phyloP scores from a whole-genome alignment of 2,113 vertebrate species.

The Tiliqua scincoides region DNA sequence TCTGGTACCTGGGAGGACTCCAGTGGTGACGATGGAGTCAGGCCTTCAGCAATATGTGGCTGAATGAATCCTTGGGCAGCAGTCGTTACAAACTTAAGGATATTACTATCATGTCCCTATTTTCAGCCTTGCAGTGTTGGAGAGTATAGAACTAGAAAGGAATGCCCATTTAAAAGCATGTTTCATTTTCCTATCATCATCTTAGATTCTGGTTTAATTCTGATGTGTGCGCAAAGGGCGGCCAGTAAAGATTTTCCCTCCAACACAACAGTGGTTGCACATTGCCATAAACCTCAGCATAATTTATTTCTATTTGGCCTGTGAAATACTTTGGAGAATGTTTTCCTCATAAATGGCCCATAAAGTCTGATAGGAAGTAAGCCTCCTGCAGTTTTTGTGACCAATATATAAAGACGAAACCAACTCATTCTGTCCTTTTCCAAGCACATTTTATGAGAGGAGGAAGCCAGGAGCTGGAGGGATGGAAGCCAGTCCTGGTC shows the following conservation, averaged over 20 bases:
- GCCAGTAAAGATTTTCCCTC: constrained; percentile 35
- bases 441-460: constrained; percentile 64
- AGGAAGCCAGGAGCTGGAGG: constrained; percentile 51
- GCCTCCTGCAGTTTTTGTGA: constrained; percentile 71
- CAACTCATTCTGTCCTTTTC: constrained; percentile 58
- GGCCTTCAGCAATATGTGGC: too few relatives aligned
- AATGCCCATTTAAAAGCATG: background rate
- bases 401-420: constrained; percentile 61
- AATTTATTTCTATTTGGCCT: constrained; percentile 73
- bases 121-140: background rate
- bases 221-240: constrained; percentile 16
- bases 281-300: constrained; percentile 62
- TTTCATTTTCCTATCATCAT: background rate
- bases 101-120: background rate
- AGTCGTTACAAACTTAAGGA: background rate
- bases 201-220: constrained; percentile 44
- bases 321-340: constrained; percentile 66
- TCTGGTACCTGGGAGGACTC: too few relatives aligned
- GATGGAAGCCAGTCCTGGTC: constrained; percentile 15
- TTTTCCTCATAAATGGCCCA: constrained; percentile 67
- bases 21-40: background rate
- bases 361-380: constrained; percentile 72
- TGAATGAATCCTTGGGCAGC: background rate
- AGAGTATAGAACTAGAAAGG: too few relatives aligned
- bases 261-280: constrained; percentile 37